These are phyloP conservation scores for Cactoblastis cactorum DNA, from an alignment of 2,888 invertebrate species.

Conservation along the genomic window DNA sequence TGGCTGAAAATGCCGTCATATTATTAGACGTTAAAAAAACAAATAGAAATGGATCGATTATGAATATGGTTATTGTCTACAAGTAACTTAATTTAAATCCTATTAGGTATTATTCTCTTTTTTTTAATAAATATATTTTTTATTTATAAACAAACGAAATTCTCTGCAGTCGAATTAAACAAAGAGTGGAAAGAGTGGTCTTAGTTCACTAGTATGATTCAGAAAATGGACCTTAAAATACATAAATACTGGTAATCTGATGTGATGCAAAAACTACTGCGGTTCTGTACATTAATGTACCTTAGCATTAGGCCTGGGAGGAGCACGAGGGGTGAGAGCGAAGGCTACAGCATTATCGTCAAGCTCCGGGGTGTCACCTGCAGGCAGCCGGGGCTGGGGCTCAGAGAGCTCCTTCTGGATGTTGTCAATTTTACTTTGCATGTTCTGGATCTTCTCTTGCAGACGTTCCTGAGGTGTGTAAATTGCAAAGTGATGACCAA, in stretches of 20 bases:
- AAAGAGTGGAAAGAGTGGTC: no score
- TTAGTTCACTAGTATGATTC: no score
- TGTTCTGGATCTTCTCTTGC: slow-evolving; percentile 41
- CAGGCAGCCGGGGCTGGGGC: slow-evolving; percentile 18
- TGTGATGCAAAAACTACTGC: no score
- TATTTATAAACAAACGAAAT: no score
- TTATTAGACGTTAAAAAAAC: no score
- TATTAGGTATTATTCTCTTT: neutral
- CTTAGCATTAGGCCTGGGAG: neutral
- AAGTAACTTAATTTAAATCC: no score
- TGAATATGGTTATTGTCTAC: neutral
- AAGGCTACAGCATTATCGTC: slow-evolving; percentile 43
- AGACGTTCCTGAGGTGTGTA: slow-evolving; percentile 49
- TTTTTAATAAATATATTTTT: no score
- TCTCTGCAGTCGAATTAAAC: no score
- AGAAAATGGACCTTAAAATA: no score
- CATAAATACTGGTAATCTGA: neutral
- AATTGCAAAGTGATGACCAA: neutral
- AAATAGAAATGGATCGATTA: no score
- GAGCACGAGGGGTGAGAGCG: slow-evolving; percentile 22
- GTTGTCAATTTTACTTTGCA: slow-evolving; percentile 56
- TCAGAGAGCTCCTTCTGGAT: slow-evolving; percentile 56
- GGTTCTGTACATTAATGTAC: neutral
- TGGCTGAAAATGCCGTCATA: neutral
- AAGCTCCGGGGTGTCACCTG: slow-evolving; percentile 29